Conservation (phyloP, 1,140 invertebrate species). For the Papilio dardanus region DNA sequence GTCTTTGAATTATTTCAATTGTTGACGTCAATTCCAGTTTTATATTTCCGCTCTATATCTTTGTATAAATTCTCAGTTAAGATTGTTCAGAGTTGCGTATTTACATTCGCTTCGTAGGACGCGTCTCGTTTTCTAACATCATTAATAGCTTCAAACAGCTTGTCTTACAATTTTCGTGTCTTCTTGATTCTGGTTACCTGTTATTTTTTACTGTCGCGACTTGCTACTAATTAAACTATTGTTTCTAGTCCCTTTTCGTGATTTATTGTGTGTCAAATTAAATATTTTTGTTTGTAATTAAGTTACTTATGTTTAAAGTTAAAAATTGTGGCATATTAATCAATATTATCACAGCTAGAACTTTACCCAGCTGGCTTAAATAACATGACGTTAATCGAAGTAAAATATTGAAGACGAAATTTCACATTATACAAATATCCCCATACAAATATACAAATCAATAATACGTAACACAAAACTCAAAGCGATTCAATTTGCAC, state of each 20-base stretch:
- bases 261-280: neutral
- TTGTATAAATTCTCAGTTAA: conserved; percentile 34
- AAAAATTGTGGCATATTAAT: no score
- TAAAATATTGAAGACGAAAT: neutral
- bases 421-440: conserved; percentile 23
- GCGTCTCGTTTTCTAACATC: conserved; percentile 37
- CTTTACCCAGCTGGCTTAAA: neutral
- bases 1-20: conserved; percentile 36
- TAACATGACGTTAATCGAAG: neutral
- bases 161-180: neutral
- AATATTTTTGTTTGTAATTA: neutral
- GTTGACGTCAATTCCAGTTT: conserved; percentile 37
- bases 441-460: conserved; percentile 25
- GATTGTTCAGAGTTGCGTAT: conserved; percentile 35
- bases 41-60: conserved; percentile 40
- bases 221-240: neutral
- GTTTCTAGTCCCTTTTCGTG: neutral
- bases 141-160: conserved; percentile 21
- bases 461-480: conserved; percentile 32
- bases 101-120: conserved; percentile 31
- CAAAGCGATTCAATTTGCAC: conserved; percentile 35
- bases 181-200: conserved; percentile 15
- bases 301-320: neutral
- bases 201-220: neutral
- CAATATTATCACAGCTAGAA: no score